Base-by-base conservation (phyloP, 2,888 invertebrate genomes). In the Philaethria dido region DNA sequence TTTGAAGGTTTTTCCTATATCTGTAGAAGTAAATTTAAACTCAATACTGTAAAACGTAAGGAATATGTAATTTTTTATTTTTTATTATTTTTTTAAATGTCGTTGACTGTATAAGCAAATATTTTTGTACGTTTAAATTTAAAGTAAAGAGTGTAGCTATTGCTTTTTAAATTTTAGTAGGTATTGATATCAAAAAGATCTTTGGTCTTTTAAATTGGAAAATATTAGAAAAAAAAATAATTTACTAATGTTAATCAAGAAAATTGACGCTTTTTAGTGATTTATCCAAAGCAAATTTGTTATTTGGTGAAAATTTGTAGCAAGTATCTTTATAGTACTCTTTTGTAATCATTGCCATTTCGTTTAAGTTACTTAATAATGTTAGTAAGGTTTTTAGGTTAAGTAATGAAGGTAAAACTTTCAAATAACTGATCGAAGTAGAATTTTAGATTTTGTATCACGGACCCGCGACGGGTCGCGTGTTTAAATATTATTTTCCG, bases 311-410 rank as follows among this genome's bases (percentile, higher is more conserved):
- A 61, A 57, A 29, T 52, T 39, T 52, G 22, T 44, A 44, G 60
- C 33, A 36, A 20, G 50, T 36, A n/a, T 11, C 9, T 42, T 22
- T 44, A 57, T 45, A 57, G 62, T 61, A 54, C 52, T 42, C 42
- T 57, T 29, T 55, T 64, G 61, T 61, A 69, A 84, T 81, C 82
- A 87, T 88, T 87, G 88, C 87, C 88, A 88, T 88, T 86, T 86
- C 75, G 75, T 76, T 78, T 83, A 79, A 83, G 81, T 79, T 85
- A 83, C 79, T 81, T 85, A 82, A 79, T 77, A 64, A 66, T 64
- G 55, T 50, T 63, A 69, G 55, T 81, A 82, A 73, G 71, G 73
- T 50, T 50, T 39, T 71, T 67, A 71, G 59, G 54, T 66, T 61
- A 68, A 69, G 75, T 66, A 74, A 72, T 78, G 83, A 76, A 75